Percentiles rank a stretch among this genome's conserved stretches.
These are phyloP conservation scores for Molossus molossus DNA, from an alignment of 2,797 vertebrate genomes.

Conservation along the genomic window DNA sequence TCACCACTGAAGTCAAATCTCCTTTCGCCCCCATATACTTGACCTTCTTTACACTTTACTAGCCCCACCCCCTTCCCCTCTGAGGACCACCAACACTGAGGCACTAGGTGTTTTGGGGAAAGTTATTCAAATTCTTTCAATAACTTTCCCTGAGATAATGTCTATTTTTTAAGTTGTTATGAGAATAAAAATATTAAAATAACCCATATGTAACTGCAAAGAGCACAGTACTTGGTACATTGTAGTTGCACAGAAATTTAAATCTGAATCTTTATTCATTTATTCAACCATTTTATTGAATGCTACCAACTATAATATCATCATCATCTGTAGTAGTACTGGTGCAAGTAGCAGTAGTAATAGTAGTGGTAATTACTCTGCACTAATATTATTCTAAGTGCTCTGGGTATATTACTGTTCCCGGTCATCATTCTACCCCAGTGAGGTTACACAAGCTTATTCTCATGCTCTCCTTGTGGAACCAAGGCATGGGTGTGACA, in stretches of 20 bases:
- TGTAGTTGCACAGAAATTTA: background rate
- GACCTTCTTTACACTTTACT: background rate
- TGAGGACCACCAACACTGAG: background rate
- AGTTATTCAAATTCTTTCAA: background rate
- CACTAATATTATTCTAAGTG: background rate
- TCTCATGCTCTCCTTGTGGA: background rate
- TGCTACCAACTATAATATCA: background rate
- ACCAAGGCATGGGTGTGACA: background rate
- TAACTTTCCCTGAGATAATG: background rate
- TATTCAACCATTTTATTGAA: background rate
- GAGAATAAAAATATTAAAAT: background rate
- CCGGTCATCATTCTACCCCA: background rate
- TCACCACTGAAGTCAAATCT: background rate
- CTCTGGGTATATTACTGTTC: background rate
- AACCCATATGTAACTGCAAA: background rate
- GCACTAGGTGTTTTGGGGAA: background rate
- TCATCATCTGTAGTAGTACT: background rate
- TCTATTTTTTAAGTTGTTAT: background rate
- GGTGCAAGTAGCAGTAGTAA: background rate
- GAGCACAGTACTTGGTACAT: background rate
- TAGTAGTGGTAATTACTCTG: background rate
- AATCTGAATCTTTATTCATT: background rate
- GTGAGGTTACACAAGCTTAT: background rate
- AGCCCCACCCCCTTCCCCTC: background rate
- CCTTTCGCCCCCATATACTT: too few relatives aligned